phyloP scores from a whole-genome alignment of 30 jellyfish, hydroid and myxozoan species.

The Cassiopea andromeda region DNA sequence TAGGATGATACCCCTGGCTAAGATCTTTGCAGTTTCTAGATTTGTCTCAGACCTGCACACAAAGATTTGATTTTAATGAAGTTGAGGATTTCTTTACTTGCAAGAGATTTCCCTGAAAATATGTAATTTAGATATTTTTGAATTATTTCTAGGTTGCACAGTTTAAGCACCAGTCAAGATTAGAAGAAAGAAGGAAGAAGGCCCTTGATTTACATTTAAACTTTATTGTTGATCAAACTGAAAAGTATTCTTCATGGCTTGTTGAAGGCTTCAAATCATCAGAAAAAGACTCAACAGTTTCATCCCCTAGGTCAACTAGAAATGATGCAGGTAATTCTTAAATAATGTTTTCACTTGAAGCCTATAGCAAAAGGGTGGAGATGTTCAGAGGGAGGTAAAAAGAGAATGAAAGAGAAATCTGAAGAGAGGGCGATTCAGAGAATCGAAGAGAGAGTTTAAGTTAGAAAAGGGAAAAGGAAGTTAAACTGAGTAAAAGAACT shows the following conservation, averaged over 20 bases:
- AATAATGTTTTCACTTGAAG: not conserved
- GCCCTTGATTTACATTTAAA: constrained; percentile 93
- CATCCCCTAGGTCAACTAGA: constrained; percentile 81
- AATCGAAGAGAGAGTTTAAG: not conserved
- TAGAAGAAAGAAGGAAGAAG: constrained; percentile 89
- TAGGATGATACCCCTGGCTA: too few relatives aligned
- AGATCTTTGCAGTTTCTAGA: too few relatives aligned
- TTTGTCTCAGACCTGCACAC: too few relatives aligned
- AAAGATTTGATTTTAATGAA: too few relatives aligned
- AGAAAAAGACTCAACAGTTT: constrained; percentile 77
- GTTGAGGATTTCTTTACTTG: too few relatives aligned
- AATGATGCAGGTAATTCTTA: constrained; percentile 21
- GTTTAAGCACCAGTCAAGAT: constrained; percentile 91
- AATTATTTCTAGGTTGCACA: constrained; percentile 77
- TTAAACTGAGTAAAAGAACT: not conserved
- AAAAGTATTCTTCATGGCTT: constrained; percentile 96
- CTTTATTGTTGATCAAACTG: constrained; percentile 96
- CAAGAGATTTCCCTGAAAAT: not conserved
- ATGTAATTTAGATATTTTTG: not conserved
- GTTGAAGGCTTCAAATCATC: constrained; percentile 92
- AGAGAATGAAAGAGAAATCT: not conserved
- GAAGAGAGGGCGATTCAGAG: not conserved
- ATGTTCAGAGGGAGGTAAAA: not conserved
- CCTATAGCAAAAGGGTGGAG: not conserved
- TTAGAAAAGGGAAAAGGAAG: not conserved